Conservation (phyloP, 1,140 invertebrate species). For the Choristoneura fumiferana region DNA sequence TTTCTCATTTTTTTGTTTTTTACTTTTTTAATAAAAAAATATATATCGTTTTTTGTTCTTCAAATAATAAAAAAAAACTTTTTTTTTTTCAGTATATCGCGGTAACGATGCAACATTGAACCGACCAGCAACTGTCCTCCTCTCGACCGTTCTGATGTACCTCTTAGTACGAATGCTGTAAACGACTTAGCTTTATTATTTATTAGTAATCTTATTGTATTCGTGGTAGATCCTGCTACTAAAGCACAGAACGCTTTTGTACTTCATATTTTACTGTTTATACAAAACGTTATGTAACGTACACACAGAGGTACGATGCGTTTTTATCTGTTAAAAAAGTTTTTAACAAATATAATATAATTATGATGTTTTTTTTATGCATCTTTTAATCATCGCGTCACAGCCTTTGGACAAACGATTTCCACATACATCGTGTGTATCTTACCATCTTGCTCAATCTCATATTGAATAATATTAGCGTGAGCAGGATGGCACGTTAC, state of each 20-base stretch:
- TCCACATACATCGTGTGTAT: too few relatives aligned
- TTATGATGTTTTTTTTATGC: too few relatives aligned
- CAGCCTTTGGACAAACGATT: too few relatives aligned
- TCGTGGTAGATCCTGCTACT: constrained; percentile 23
- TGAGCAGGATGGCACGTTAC: too few relatives aligned
- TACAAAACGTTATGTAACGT: too few relatives aligned
- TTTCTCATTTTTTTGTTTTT: constrained; percentile 19
- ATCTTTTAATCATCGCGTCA: too few relatives aligned
- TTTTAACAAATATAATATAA: too few relatives aligned
- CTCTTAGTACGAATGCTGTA: constrained; percentile 64
- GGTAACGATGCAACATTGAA: constrained; percentile 34
- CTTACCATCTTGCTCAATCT: too few relatives aligned
- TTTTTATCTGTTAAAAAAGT: too few relatives aligned
- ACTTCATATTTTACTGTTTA: constrained; percentile 32
- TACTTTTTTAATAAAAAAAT: constrained; percentile 11
- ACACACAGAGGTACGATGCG: too few relatives aligned
- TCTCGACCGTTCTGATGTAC: constrained; percentile 50
- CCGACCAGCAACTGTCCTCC: constrained; percentile 28
- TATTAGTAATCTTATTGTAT: constrained; percentile 22
- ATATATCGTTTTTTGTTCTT: background rate
- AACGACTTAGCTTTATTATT: constrained; percentile 19
- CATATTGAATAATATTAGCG: too few relatives aligned
- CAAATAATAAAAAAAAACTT: too few relatives aligned
- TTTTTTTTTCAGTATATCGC: constrained; percentile 50
- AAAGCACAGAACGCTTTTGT: constrained; percentile 31